Percentiles rank a stretch among this genome's conserved stretches.
Conservation (phyloP, 2,888 invertebrate species). For the Nemotelus pantherinus region DNA sequence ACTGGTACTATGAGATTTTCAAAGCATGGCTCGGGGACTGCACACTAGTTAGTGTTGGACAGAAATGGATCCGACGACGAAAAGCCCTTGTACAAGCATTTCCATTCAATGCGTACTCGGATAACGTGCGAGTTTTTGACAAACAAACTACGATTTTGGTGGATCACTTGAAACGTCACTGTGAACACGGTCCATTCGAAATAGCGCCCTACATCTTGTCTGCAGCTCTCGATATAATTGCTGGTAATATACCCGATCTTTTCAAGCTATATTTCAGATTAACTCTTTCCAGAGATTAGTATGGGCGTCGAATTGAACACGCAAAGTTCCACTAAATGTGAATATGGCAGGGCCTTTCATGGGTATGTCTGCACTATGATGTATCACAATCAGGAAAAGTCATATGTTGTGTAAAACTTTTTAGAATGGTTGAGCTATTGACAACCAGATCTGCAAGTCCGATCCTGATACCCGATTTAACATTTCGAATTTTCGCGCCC, state of each 20-base stretch:
- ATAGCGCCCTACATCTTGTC: slow-evolving; percentile 70
- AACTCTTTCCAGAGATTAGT: slow-evolving; percentile 66
- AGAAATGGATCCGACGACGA: no score
- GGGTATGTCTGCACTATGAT: slow-evolving; percentile 64
- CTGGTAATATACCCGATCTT: slow-evolving; percentile 51
- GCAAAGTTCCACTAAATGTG: slow-evolving; percentile 71
- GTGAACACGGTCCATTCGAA: slow-evolving; percentile 67
- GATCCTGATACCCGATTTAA: slow-evolving; percentile 54
- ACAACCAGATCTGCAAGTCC: slow-evolving; percentile 51
- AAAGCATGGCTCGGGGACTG: no score
- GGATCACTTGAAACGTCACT: slow-evolving; percentile 66
- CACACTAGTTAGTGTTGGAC: no score
- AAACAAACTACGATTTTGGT: slow-evolving; percentile 70
- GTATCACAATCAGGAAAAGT: no score
- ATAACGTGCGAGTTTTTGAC: slow-evolving; percentile 67
- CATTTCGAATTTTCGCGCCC: slow-evolving; percentile 51
- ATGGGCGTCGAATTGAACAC: slow-evolving; percentile 79
- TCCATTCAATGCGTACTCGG: no score
- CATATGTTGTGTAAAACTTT: no score
- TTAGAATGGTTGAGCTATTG: not conserved
- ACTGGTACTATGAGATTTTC: no score
- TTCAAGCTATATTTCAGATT: not conserved
- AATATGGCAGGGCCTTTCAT: slow-evolving; percentile 77
- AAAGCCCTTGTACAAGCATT: no score
- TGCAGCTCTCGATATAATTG: slow-evolving; percentile 70